phyloP scores from a whole-genome alignment of 1,140 invertebrate genomes.

The Atopsyche davidsoni region DNA sequence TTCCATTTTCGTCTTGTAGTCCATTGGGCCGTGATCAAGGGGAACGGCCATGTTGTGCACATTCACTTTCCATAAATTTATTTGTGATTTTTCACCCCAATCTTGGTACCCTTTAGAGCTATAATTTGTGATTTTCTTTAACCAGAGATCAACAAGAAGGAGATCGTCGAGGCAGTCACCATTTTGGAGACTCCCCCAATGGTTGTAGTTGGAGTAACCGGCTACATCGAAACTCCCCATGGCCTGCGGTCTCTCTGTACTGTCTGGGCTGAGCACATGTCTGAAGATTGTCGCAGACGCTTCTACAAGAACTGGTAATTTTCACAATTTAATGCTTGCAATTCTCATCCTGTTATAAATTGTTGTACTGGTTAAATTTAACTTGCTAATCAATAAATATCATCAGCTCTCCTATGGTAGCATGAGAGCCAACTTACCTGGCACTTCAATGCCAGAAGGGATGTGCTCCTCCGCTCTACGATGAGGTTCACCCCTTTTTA shows the following conservation, averaged over 20 bases:
- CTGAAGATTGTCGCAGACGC: constrained; percentile 94
- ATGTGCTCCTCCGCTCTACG: constrained; percentile 58
- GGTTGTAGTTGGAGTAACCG: constrained; percentile 95
- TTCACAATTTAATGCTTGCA: constrained; percentile 18
- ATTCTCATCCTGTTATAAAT: no score
- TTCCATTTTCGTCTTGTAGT: constrained; percentile 51
- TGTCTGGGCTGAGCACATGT: constrained; percentile 97
- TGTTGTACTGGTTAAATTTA: no score
- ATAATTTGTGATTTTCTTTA: neutral
- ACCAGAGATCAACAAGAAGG: constrained; percentile 98
- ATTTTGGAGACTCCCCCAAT: constrained; percentile 98
- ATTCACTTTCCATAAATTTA: constrained; percentile 31
- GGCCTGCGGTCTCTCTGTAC: constrained; percentile 91
- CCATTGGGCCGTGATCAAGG: constrained; percentile 48
- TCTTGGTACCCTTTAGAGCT: neutral
- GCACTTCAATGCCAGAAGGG: constrained; percentile 40
- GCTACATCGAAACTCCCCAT: constrained; percentile 98
- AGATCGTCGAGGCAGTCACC: constrained; percentile 98
- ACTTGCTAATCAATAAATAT: constrained; percentile 29
- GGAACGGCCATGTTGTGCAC: constrained; percentile 54
- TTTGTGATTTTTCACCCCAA: constrained; percentile 1
- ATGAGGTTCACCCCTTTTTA: constrained; percentile 49
- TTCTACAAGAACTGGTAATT: constrained; percentile 99
- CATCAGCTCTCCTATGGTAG: constrained; percentile 59
- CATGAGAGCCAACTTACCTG: constrained; percentile 53